Base-by-base conservation (phyloP, 1,140 invertebrate genomes). In the Adelges cooleyi region DNA sequence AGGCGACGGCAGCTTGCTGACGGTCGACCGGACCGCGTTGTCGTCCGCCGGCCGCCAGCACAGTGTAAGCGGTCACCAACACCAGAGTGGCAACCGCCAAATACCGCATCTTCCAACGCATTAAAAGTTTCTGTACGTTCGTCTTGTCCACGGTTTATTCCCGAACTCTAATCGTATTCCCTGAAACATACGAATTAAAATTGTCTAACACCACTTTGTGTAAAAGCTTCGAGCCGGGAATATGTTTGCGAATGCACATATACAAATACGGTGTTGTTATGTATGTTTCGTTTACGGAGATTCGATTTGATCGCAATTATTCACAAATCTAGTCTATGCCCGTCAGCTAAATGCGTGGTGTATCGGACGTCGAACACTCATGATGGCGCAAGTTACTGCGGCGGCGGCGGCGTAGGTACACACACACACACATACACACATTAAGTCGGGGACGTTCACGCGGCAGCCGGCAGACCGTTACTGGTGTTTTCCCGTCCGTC, bases 401-500 rank as follows among this genome's bases (percentile, higher is more conserved):
- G 22, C 38, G 53, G 29, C 15, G 29, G 29, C 29, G 29, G 29
- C 29, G 29, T 23, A 56, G 33, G 38, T 22, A n/a, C 15, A 17
- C 3, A 44, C 22, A 18, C 29, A 20, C 9, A 11, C 22, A n/a
- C 15, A 17, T 2, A 44, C 22, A 18, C 29, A 20, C 9, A 11
- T 33, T 29, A 48, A 20, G 56, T n/a, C 25, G 56, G 53, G 53
- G 42, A 62, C 56, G 56, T 62, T 56, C 53, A 44, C 53, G 22
- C 56, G 56, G 22, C 40, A 46, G 54, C 54, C 40, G 42, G 27
- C 56, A 48, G 56, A 62, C 56, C 56, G 56, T 62, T 62, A 62
- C 56, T 48, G 56, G 56, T 62, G 56, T 62, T 62, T 33, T 48
- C 56, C 56, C 42, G 42, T 59, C 53, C 53, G 40, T 18, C 22